Base-by-base conservation (phyloP, 2,113 vertebrate genomes). In the Telmatochromis brachygnathus region DNA sequence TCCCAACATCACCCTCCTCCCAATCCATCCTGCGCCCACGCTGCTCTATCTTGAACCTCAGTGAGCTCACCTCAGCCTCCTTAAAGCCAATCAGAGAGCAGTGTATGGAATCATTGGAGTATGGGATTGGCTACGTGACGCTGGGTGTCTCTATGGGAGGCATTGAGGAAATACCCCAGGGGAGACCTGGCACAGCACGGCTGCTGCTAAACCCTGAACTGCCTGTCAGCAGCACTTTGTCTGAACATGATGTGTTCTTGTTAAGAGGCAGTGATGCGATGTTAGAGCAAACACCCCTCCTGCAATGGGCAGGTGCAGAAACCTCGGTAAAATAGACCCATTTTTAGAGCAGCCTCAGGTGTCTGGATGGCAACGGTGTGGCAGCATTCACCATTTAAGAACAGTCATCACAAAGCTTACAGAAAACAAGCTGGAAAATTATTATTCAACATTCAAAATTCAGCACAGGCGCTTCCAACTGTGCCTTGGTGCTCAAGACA, bases 191-290 rank as follows among this genome's bases (percentile, higher is more conserved):
- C 91, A 90, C 82, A 91, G 87, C 86, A 84, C 82, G 90, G 90
- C 89, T 93, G 88, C 92, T 83, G 90, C 89, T 93, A 91, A 95
- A 94, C 92, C 88, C 91, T 93, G 94, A 86, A 91, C 92, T 81
- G 79, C 82, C 70, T 93, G 90, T 93, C 90, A 92, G 92, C 89
- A 79, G 51, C 77, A 85, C 79, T 93, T 94, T 93, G 91, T 94
- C 84, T 88, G 70, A 93, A 88, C 89, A 93, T 77, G 86, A 91
- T 89, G 84, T 84, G 86, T 89, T 94, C 75, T 70, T 87, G 84
- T 90, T 84, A 81, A 70, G 86, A 88, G 83, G 60, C 84, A 70
- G 86, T 1, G 68, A 49, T 81, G 85, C 60, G 84, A 35, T 62
- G 45, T 45, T 60, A 10, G 35, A 79, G 21, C 73, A 55, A 75